A percentile compares a stretch with the other conserved stretches of the same genome.
These are phyloP conservation scores for Temnothorax ravouxi DNA, from an alignment of 2,888 invertebrate species.

Conservation along the genomic window DNA sequence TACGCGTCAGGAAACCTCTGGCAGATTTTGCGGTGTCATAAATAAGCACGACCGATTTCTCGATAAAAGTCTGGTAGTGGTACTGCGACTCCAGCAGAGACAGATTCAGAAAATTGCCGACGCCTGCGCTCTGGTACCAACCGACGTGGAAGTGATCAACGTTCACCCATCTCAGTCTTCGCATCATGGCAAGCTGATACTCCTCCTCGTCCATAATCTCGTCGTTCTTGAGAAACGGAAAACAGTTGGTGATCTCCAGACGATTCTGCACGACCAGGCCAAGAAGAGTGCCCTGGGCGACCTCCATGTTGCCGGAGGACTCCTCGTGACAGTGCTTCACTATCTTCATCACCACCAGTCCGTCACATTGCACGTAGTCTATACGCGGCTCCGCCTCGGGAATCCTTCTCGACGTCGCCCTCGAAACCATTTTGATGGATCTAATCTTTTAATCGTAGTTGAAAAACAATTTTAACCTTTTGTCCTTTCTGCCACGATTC, in stretches of 20 bases:
- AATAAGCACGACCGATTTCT: slow-evolving; percentile 99
- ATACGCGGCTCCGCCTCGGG: slow-evolving; percentile 91
- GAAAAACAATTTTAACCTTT: background rate
- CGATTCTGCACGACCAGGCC: slow-evolving; percentile 96
- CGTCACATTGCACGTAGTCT: slow-evolving; percentile 97
- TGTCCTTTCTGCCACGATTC: too few species aligned
- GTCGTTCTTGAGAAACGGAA: slow-evolving; percentile 98
- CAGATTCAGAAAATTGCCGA: slow-evolving; percentile 97
- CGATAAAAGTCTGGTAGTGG: slow-evolving; percentile 99
- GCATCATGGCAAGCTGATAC: slow-evolving; percentile 98
- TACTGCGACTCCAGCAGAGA: slow-evolving; percentile 98
- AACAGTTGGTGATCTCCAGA: slow-evolving; percentile 98
- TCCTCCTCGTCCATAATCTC: slow-evolving; percentile 97
- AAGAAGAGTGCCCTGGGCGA: slow-evolving; percentile 97
- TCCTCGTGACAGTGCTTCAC: slow-evolving; percentile 99
- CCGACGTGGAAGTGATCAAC: slow-evolving; percentile 99
- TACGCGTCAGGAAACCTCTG: slow-evolving; percentile 97
- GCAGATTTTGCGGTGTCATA: slow-evolving; percentile 99
- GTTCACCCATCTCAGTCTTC: slow-evolving; percentile 95
- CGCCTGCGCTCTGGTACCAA: slow-evolving; percentile 99
- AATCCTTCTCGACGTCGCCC: slow-evolving; percentile 89
- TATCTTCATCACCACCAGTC: slow-evolving; percentile 98
- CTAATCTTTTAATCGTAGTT: background rate
- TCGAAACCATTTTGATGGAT: slow-evolving; percentile 88
- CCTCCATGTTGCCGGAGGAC: slow-evolving; percentile 96